Percentiles rank a stretch among this genome's conserved stretches.
These are phyloP conservation scores for Coregonus clupeaformis DNA, from an alignment of 2,113 vertebrate species.

Conservation along the genomic window DNA sequence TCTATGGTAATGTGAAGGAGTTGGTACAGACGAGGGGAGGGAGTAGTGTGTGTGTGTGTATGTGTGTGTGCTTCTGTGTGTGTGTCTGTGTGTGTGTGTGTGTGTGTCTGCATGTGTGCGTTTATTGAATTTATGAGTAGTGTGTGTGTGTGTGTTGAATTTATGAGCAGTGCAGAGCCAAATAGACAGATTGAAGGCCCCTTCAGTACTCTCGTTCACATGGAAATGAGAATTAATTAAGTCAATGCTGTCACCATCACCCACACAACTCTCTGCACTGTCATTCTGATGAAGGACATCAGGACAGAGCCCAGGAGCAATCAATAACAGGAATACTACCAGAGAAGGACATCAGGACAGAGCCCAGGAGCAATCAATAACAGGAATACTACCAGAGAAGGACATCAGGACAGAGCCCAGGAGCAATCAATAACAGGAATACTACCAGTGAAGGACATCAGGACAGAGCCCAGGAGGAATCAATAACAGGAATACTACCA, in stretches of 20 bases:
- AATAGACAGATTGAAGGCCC: constrained; percentile 55
- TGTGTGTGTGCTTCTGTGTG: constrained; percentile 5
- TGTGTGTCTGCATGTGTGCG: neutral
- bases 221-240: constrained; percentile 67
- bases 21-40: constrained; percentile 11
- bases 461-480: constrained; percentile 33
- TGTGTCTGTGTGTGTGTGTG: constrained; percentile 3
- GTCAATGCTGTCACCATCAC: constrained; percentile 55
- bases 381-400: too few relatives aligned
- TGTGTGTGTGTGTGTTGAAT: constrained; percentile 6
- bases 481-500: too few relatives aligned
- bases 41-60: neutral
- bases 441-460: constrained; percentile 39
- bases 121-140: neutral
- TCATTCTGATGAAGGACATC: constrained; percentile 44
- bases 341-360: constrained; percentile 34
- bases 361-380: too few relatives aligned
- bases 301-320: constrained; percentile 31
- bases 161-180: constrained; percentile 49
- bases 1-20: constrained; percentile 46
- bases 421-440: too few relatives aligned
- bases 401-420: constrained; percentile 21
- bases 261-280: constrained; percentile 39
- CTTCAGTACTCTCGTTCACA: constrained; percentile 47
- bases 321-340: too few relatives aligned